A percentile compares a stretch with the other conserved stretches of the same genome.
Conservation (phyloP, 2,888 invertebrate genomes). For the Gibbula magus region DNA sequence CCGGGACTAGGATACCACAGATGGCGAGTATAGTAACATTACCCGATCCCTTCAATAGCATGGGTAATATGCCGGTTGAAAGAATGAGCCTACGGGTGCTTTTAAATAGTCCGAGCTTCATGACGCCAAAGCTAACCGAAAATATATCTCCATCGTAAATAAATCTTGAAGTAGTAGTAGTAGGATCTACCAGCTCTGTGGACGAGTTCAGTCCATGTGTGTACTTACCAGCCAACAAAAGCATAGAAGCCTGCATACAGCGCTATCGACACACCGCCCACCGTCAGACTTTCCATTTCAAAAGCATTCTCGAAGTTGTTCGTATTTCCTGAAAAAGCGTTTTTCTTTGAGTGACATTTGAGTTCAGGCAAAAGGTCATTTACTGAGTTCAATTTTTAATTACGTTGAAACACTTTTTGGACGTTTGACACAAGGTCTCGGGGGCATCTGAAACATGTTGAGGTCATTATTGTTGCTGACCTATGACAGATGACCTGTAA, state of each 20-base stretch:
- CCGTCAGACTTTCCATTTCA: conserved; percentile 1
- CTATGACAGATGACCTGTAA: too few species aligned
- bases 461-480: too few species aligned
- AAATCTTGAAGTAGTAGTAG: neutral
- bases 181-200: neutral
- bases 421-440: too few species aligned
- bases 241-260: conserved; percentile 36
- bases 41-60: too few species aligned
- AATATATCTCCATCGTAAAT: neutral
- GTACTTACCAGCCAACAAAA: conserved; percentile 38
- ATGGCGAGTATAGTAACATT: too few species aligned
- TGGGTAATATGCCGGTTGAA: too few species aligned
- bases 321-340: conserved; percentile 14
- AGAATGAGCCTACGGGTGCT: neutral
- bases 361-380: too few species aligned
- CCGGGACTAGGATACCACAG: too few species aligned
- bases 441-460: too few species aligned
- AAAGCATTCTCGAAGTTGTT: conserved; percentile 31
- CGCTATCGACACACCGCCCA: conserved; percentile 23
- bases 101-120: neutral
- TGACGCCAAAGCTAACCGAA: neutral
- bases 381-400: too few species aligned
- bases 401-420: too few species aligned
- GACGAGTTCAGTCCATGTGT: neutral
- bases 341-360: too few species aligned